Conservation (phyloP, 2,113 vertebrate species). For the Plectropomus leopardus region DNA sequence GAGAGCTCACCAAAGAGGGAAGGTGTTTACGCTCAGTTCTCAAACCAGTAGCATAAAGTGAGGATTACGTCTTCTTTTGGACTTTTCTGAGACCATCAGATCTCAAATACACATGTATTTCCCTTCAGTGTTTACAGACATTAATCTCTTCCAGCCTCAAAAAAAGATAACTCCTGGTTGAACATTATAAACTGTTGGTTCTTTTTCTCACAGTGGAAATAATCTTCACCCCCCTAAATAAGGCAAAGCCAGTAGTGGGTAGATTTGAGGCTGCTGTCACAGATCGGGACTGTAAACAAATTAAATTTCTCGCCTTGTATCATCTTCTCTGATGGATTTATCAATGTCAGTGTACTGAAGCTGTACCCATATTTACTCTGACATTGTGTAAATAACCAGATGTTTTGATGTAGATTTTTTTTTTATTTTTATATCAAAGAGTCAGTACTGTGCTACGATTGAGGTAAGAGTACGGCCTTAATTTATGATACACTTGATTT, state of each 20-base stretch:
- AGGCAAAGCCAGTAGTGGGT: constrained; percentile 13
- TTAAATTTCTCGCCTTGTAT: constrained; percentile 64
- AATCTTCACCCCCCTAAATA: constrained; percentile 3
- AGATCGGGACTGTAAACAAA: constrained; percentile 27
- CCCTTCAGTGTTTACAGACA: constrained; percentile 73
- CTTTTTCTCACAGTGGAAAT: constrained; percentile 13
- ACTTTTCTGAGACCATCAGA: constrained; percentile 36
- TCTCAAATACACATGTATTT: constrained; percentile 27
- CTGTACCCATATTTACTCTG: constrained; percentile 85
- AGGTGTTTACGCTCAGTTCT: constrained; percentile 95
- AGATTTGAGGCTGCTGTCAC: constrained; percentile 18
- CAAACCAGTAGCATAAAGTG: constrained; percentile 89
- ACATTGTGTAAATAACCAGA: constrained; percentile 88
- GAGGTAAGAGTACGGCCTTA: constrained; percentile 89
- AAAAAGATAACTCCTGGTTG: constrained; percentile 25
- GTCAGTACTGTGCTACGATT: constrained; percentile 83
- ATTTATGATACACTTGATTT: constrained; percentile 88
- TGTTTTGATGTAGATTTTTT: constrained; percentile 90
- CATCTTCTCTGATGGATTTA: constrained; percentile 79
- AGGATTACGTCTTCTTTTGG: constrained; percentile 66
- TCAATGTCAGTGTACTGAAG: constrained; percentile 86
- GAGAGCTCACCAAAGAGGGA: constrained; percentile 97
- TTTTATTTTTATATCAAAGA: constrained; percentile 82
- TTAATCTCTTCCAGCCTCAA: constrained; percentile 31
- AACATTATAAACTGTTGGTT: neutral